phyloP scores from a whole-genome alignment of 2,888 invertebrate genomes.

The Phalera bucephala region DNA sequence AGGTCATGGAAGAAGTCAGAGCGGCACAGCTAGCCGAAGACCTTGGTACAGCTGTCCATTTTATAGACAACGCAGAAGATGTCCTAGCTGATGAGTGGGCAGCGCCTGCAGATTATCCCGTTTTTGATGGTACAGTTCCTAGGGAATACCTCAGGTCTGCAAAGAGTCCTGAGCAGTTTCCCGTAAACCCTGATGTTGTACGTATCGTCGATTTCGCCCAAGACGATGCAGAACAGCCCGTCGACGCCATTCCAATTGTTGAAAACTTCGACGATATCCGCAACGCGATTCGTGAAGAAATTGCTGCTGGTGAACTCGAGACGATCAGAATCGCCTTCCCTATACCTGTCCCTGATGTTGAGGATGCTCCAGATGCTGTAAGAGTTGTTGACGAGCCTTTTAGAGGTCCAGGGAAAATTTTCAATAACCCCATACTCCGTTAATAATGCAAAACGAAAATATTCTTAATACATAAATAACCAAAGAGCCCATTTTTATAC shows the following conservation, averaged over 20 bases:
- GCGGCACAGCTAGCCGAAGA: slow-evolving; percentile 7
- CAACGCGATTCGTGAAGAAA: background rate
- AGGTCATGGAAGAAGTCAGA: slow-evolving; percentile 20
- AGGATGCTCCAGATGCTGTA: slow-evolving; percentile 2
- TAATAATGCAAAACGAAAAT: slow-evolving; percentile 16
- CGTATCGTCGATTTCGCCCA: slow-evolving; percentile 1
- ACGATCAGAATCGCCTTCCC: slow-evolving; percentile 12
- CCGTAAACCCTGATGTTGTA: background rate
- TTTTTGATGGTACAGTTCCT: too few relatives aligned
- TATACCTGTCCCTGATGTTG: background rate
- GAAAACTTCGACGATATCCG: background rate
- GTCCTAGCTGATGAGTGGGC: background rate
- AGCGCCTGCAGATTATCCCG: too few relatives aligned
- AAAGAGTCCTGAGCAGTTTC: too few relatives aligned
- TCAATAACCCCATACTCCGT: slow-evolving; percentile 34
- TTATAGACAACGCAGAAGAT: slow-evolving; percentile 14
- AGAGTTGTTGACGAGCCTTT: slow-evolving; percentile 6
- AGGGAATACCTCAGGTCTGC: too few relatives aligned
- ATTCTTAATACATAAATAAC: too few relatives aligned
- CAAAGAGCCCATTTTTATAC: too few relatives aligned
- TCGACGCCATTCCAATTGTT: background rate
- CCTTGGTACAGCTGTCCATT: slow-evolving; percentile 7
- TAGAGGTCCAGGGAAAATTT: slow-evolving; percentile 23
- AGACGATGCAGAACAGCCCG: background rate
- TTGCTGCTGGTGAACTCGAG: slow-evolving; percentile 4